Percentiles rank a stretch among this genome's conserved stretches.
Conservation (phyloP, 2,113 vertebrate species). For the Gallinago jamesoni region DNA sequence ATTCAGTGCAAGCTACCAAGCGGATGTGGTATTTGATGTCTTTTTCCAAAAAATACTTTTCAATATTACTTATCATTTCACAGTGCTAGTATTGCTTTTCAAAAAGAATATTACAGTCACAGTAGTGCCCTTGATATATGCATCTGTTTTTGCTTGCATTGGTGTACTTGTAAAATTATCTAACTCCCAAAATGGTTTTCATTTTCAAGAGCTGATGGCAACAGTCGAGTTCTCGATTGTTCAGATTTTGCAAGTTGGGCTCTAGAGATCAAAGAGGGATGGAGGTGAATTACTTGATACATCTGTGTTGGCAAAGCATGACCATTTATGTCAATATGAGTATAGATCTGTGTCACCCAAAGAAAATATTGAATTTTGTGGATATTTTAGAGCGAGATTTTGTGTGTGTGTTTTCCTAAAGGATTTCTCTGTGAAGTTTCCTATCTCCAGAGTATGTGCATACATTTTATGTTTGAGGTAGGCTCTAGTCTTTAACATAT, state of each 20-base stretch:
- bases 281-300: conserved; percentile 64
- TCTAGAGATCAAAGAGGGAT: conserved; percentile 58
- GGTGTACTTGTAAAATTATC: conserved; percentile 4
- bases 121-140: conserved; percentile 10
- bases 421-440: neutral
- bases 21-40: neutral
- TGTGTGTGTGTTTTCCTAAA: conserved; percentile 31
- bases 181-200: conserved; percentile 47
- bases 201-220: conserved; percentile 54
- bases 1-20: neutral
- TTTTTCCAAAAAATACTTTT: conserved; percentile 4
- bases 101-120: conserved; percentile 16
- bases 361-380: conserved; percentile 71
- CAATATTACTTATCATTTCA: conserved; percentile 21
- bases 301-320: conserved; percentile 69
- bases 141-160: conserved; percentile 42
- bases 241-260: conserved; percentile 60
- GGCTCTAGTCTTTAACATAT: conserved; percentile 26
- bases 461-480: conserved; percentile 50
- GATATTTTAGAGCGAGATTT: conserved; percentile 54
- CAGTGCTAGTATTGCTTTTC: neutral
- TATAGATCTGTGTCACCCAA: conserved; percentile 69
- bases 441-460: neutral
- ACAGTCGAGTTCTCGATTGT: conserved; percentile 21
- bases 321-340: conserved; percentile 64